These are phyloP conservation scores for Orchestes rusci DNA, from an alignment of 2,888 invertebrate species.

Conservation along the genomic window DNA sequence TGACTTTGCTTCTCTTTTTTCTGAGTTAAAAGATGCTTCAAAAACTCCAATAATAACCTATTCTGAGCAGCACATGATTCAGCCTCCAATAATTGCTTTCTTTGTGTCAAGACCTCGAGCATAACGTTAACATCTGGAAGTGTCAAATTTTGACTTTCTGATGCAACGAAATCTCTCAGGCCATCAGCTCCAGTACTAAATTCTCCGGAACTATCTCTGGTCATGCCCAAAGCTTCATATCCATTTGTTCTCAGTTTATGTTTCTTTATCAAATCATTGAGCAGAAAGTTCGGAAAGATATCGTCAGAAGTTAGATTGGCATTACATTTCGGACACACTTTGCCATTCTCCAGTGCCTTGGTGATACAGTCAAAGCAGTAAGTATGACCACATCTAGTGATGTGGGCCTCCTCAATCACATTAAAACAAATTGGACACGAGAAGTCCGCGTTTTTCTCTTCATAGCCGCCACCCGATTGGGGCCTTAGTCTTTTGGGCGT, in stretches of 20 bases:
- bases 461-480: slow-evolving; percentile 48
- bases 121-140: slow-evolving; percentile 75
- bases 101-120: slow-evolving; percentile 69
- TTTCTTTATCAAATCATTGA: slow-evolving; percentile 74
- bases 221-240: slow-evolving; percentile 42
- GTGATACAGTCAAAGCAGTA: slow-evolving; percentile 80
- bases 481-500: slow-evolving; percentile 48
- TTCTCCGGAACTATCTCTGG: slow-evolving; percentile 42
- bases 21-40: slow-evolving; percentile 66
- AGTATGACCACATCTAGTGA: slow-evolving; percentile 88
- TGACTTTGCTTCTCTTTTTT: slow-evolving; percentile 63
- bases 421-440: slow-evolving; percentile 84
- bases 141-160: slow-evolving; percentile 63
- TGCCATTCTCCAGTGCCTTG: slow-evolving; percentile 56
- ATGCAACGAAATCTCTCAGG: slow-evolving; percentile 57
- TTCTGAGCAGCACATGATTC: slow-evolving; percentile 76
- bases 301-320: slow-evolving; percentile 61
- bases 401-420: slow-evolving; percentile 81
- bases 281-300: slow-evolving; percentile 79
- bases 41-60: slow-evolving; percentile 74
- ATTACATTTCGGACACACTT: slow-evolving; percentile 43
- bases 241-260: slow-evolving; percentile 52
- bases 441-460: slow-evolving; percentile 60
- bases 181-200: slow-evolving; percentile 46
- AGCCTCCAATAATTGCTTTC: slow-evolving; percentile 73